phyloP scores from a whole-genome alignment of 92 coral and sea anemone species.

The Phenganax marumi region DNA sequence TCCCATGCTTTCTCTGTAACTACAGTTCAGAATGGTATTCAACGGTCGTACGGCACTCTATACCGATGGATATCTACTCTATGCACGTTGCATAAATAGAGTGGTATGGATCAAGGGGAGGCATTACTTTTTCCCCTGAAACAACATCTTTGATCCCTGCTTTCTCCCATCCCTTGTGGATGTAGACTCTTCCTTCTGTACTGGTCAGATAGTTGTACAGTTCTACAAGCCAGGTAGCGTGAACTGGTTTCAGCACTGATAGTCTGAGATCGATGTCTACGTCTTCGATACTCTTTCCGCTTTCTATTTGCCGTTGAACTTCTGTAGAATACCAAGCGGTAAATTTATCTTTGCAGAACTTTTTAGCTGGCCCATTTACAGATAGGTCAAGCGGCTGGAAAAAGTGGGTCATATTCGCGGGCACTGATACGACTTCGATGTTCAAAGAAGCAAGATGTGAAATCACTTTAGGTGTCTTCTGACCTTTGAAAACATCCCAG shows the following conservation, averaged over 20 bases:
- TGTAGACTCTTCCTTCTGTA: slow-evolving; percentile 36
- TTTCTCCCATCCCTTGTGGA: slow-evolving; percentile 60
- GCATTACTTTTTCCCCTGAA: slow-evolving; percentile 49
- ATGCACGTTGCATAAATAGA: no score
- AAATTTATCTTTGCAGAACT: slow-evolving; percentile 60
- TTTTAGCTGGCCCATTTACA: slow-evolving; percentile 51
- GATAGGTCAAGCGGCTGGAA: slow-evolving; percentile 65
- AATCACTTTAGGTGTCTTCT: slow-evolving; percentile 56
- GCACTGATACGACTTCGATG: slow-evolving; percentile 51
- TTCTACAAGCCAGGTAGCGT: slow-evolving; percentile 49
- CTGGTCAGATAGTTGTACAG: slow-evolving; percentile 51
- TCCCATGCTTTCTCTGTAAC: no score
- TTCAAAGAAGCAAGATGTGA: slow-evolving; percentile 46
- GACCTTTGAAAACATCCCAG: slow-evolving; percentile 60
- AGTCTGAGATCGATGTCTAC: slow-evolving; percentile 49
- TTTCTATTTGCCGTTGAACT: slow-evolving; percentile 54
- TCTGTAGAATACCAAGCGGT: slow-evolving; percentile 55
- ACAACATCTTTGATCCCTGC: slow-evolving; percentile 54
- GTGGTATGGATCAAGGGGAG: slow-evolving; percentile 49
- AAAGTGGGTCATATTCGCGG: slow-evolving; percentile 58
- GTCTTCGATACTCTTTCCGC: slow-evolving; percentile 46
- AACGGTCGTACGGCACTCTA: no score
- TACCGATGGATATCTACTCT: slow-evolving; percentile 40
- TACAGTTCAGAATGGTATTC: no score
- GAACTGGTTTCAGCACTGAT: slow-evolving; percentile 51